Conservation (phyloP, 2,888 invertebrate genomes). For the Eustalomyia histrio region DNA sequence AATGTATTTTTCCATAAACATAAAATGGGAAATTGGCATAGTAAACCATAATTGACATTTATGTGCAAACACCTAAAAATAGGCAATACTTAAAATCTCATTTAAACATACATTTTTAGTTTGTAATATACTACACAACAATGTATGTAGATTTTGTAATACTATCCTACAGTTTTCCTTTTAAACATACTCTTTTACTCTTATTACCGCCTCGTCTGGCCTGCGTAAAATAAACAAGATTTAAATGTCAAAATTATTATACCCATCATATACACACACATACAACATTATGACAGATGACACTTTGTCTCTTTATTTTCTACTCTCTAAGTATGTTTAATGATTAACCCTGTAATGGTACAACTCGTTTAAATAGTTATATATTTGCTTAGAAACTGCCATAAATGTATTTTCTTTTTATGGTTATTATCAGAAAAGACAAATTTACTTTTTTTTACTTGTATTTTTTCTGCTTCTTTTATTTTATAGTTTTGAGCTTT, state of each 20-base stretch:
- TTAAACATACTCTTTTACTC: neutral
- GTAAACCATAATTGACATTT: slow-evolving; percentile 23
- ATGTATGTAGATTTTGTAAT: neutral
- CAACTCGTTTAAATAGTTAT: too few species aligned
- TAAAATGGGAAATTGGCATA: slow-evolving; percentile 35
- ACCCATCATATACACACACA: neutral
- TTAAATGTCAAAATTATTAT: slow-evolving; percentile 5
- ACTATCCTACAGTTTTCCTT: neutral
- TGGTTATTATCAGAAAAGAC: too few species aligned
- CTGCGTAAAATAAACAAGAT: neutral
- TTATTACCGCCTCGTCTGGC: neutral
- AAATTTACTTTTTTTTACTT: too few species aligned
- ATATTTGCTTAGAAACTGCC: too few species aligned
- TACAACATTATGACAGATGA: neutral
- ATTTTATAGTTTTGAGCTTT: too few species aligned
- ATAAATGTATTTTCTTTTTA: too few species aligned
- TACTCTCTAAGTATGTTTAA: neutral
- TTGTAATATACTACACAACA: neutral
- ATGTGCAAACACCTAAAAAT: slow-evolving; percentile 15
- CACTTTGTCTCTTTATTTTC: neutral
- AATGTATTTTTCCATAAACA: neutral
- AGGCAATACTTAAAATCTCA: slow-evolving; percentile 17
- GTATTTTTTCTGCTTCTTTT: too few species aligned
- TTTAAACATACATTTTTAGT: neutral
- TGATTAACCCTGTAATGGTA: neutral